These are phyloP conservation scores for Motacilla alba DNA, from an alignment of 2,113 vertebrate genomes.

Conservation along the genomic window DNA sequence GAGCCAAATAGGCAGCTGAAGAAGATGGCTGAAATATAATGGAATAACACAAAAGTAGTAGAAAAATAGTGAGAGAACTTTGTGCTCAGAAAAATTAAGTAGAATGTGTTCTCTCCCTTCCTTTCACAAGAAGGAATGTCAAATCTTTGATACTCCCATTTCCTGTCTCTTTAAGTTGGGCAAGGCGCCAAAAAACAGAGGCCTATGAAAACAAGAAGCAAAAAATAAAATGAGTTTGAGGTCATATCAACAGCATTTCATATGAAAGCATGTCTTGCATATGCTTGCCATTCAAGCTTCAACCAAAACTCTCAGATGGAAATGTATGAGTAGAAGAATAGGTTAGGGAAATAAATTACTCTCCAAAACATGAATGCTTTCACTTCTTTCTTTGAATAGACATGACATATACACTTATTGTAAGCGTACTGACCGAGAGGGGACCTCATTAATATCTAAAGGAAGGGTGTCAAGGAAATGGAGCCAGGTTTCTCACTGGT, in stretches of 20 bases:
- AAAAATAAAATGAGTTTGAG: neutral
- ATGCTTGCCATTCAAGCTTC: neutral
- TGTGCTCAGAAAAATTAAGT: neutral
- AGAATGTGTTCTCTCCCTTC: neutral
- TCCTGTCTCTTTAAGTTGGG: conserved; percentile 1
- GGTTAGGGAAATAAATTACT: neutral
- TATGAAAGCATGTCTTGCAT: neutral
- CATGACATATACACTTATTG: neutral
- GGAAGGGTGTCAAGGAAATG: neutral
- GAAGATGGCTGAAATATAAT: neutral
- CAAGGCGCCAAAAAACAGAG: neutral
- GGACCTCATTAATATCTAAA: neutral
- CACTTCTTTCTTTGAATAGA: neutral
- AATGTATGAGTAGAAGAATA: neutral
- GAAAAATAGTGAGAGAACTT: neutral
- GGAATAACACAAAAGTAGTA: neutral
- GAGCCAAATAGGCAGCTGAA: neutral
- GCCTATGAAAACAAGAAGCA: conserved; percentile 5
- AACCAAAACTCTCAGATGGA: neutral
- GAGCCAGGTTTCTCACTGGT: neutral
- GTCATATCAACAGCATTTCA: neutral
- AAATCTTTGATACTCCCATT: conserved; percentile 49
- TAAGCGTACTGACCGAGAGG: neutral
- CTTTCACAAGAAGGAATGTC: conserved; percentile 40
- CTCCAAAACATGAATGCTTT: neutral